phyloP scores from a whole-genome alignment of 2,797 vertebrate species.

The Bucorvus abyssinicus region DNA sequence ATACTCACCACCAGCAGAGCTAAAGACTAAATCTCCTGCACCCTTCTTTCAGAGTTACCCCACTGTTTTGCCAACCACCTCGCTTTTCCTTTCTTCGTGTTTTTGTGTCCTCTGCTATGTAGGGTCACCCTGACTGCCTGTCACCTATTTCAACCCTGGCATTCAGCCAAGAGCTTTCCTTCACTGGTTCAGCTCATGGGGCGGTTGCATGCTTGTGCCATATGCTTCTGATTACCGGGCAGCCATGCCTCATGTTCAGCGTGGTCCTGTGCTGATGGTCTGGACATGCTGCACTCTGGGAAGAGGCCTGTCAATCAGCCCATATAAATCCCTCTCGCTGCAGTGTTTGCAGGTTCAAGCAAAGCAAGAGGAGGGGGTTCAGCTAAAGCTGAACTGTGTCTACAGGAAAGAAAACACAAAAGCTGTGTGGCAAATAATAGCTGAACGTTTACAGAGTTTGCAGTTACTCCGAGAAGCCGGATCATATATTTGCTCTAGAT shows the following conservation, averaged over 20 bases:
- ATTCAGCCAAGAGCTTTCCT: background rate
- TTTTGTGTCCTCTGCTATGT: background rate
- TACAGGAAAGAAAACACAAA: background rate
- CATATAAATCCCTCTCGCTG: rapidly evolving
- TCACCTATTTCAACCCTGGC: background rate
- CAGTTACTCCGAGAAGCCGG: background rate
- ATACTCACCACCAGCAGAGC: no score
- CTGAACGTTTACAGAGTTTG: background rate
- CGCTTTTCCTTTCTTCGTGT: background rate
- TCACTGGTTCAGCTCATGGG: background rate
- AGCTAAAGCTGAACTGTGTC: background rate
- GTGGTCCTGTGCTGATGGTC: background rate
- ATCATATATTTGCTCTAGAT: rapidly evolving
- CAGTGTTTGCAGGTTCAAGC: background rate
- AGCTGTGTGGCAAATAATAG: rapidly evolving
- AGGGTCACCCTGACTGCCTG: background rate
- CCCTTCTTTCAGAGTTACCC: background rate
- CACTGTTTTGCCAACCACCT: background rate
- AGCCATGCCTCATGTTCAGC: background rate
- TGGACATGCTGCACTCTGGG: background rate
- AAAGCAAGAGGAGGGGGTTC: background rate
- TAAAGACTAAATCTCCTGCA: background rate
- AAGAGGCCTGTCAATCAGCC: background rate
- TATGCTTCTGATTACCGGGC: background rate
- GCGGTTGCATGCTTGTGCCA: background rate